These are phyloP conservation scores for Ranitomeya imitator DNA, from an alignment of 2,113 vertebrate genomes.

Conservation along the genomic window DNA sequence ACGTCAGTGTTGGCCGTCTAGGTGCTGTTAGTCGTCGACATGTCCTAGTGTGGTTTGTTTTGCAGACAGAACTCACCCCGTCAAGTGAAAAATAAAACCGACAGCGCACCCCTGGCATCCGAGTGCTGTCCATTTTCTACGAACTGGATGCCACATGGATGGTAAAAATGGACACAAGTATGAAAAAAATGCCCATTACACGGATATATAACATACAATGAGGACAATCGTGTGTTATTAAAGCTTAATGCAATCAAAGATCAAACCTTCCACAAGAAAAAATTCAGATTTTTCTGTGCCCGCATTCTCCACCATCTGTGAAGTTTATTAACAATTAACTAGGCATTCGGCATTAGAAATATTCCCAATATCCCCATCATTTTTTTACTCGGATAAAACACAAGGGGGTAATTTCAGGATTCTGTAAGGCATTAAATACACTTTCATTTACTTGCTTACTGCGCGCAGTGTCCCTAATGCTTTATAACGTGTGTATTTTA, in stretches of 20 bases:
- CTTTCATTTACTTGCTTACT: constrained; percentile 18
- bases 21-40: no score
- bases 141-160: no score
- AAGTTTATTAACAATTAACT: not conserved
- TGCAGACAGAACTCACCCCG: no score
- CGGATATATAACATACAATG: not conserved
- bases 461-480: not conserved
- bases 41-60: no score
- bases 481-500: constrained; percentile 44
- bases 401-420: not conserved
- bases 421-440: not conserved
- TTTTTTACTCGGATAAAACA: not conserved
- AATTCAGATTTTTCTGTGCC: not conserved
- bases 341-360: not conserved
- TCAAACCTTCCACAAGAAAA: not conserved
- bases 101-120: no score
- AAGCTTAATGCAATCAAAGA: not conserved
- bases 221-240: no score
- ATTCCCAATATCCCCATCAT: not conserved
- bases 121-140: no score
- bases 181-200: no score
- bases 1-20: no score
- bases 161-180: no score
- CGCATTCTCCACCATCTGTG: not conserved
- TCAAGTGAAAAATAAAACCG: no score